Evolutionary conservation across 2,113 vertebrate species (phyloP).

Genomic region (Neopipo cinnamomea): DNA sequence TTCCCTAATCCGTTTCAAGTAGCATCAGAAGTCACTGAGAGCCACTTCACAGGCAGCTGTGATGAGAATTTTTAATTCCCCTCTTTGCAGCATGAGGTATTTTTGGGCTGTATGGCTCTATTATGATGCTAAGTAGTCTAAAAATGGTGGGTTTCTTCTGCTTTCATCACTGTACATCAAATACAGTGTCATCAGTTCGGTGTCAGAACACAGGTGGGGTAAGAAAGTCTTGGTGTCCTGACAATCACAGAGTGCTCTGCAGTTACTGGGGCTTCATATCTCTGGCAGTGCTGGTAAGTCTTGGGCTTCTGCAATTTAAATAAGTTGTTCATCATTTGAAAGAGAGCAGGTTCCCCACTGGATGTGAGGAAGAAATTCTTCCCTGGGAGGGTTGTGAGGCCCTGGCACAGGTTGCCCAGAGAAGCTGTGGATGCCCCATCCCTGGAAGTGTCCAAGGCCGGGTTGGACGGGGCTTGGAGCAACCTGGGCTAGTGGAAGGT

Average conservation of each 20-base stretch:
- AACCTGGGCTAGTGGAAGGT: accelerated
- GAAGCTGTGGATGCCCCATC: neutral
- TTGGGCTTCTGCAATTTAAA: neutral
- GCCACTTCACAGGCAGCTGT: neutral
- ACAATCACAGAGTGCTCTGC: neutral
- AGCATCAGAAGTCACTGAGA: neutral
- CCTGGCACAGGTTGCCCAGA: neutral
- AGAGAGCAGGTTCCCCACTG: neutral
- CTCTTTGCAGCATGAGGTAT: neutral
- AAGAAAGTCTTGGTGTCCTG: neutral
- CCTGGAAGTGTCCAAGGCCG: neutral
- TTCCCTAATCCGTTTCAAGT: neutral
- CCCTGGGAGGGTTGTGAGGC: accelerated
- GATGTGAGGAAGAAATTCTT: neutral
- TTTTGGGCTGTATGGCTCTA: neutral
- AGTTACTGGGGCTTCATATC: accelerated
- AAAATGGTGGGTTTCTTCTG: neutral
- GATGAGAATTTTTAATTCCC: neutral
- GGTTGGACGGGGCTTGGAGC: accelerated
- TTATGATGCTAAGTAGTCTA: conserved; percentile 1
- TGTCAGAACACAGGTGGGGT: neutral
- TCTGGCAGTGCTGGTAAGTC: neutral
- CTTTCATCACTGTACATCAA: neutral
- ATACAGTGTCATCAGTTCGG: neutral
- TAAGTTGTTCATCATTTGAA: neutral